Evolutionary conservation across 2,113 vertebrate genomes (phyloP), one percentile per base, ranked within the genome.

Genomic region (Sander vitreus): DNA sequence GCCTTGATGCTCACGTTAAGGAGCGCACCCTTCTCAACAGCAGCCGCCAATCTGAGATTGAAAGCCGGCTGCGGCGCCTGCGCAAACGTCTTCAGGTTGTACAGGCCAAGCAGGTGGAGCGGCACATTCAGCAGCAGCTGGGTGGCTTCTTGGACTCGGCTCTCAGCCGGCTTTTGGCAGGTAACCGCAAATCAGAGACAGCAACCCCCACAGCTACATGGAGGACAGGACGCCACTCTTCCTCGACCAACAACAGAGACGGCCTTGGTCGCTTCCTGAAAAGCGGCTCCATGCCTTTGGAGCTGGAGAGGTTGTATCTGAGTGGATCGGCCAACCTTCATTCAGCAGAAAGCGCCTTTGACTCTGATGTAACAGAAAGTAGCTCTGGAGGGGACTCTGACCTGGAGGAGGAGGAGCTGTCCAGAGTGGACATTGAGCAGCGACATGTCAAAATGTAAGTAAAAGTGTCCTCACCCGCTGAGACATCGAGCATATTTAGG

Each of bases 321-420:
- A 99, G 97, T 4, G 97, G 97, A 15, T 94, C 96, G 69, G 96
- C 97, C 86, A 97, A 96, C 87, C 79, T 99, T 90, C 95, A 96
- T n/a, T 96, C 95, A 59, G 96, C 95, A 0, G 98, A 99, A 85
- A 95, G 93, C 39, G 97, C 97, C 0, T 99, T 99, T 74, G 98
- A 99, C 95, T 99, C 98, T 0, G 98, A 99, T 70, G 96, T 97
- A 85, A 99, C 97, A 0, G 98, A 99, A 89, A 99, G 98, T 93
- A 99, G 98, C 89, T 99, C 98, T 0, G 98, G 98, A 33, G 98
- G 98, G 25, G 98, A 99, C 89, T 97, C 97, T 36, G 98, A 99
- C 23, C 91, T 98, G 33, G 98, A 99, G 80, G 98, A 99, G 45
- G 98, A 99, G 73, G 97, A 98, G 93, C 93, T 98, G 82, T 93